phyloP scores from a whole-genome alignment of 2,888 invertebrate species.

The Eupithecia subfuscata region DNA sequence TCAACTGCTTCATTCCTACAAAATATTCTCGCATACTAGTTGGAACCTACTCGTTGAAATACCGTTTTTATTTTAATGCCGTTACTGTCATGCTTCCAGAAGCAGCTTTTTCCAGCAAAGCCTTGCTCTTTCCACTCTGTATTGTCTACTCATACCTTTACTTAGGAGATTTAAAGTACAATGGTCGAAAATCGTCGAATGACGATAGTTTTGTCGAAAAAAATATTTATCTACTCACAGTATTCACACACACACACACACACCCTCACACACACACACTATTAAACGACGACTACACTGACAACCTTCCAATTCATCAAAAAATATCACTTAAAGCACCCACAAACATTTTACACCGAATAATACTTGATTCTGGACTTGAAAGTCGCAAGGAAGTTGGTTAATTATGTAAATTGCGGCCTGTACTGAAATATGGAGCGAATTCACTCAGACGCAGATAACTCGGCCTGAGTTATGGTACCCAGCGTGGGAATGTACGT shows the following conservation, averaged over 20 bases:
- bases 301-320: neutral
- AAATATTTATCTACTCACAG: neutral
- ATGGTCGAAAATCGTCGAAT: too few species aligned
- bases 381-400: conserved; percentile 66
- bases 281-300: neutral
- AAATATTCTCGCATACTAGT: neutral
- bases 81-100: neutral
- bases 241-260: neutral
- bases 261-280: neutral
- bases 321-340: conserved; percentile 18
- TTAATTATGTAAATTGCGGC: conserved; percentile 79
- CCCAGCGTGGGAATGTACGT: conserved; percentile 38
- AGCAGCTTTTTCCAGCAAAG: too few species aligned
- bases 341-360: conserved; percentile 31
- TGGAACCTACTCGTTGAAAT: neutral
- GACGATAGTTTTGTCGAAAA: neutral
- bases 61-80: neutral
- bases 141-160: neutral
- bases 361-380: conserved; percentile 18
- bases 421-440: conserved; percentile 71
- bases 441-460: conserved; percentile 65
- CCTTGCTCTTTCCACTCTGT: neutral
- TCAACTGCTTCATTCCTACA: neutral
- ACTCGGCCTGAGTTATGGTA: conserved; percentile 54
- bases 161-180: too few species aligned